Base-by-base conservation (phyloP, 2,888 invertebrate genomes). In the Halictus quadricinctus region DNA sequence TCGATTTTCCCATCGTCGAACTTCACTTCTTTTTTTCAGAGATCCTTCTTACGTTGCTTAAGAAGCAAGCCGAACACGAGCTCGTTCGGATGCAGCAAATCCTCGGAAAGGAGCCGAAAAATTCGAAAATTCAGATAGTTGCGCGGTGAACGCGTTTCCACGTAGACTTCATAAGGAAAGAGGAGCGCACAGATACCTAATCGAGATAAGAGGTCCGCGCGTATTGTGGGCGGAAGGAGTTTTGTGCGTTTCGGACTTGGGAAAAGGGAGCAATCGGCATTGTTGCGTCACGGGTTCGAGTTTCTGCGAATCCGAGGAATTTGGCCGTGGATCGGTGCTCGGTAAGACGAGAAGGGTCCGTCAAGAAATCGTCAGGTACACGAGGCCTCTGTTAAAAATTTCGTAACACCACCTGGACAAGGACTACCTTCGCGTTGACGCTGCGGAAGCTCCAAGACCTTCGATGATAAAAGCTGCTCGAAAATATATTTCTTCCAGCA, bases 291-390 rank as follows among this genome's bases (percentile, higher is more conserved):
- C 88, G 76, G 89, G 89, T 90, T 93, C 91, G 88, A 92, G 88
- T 93, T 94, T 92, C 93, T 92, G 92, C 91, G 91, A 93, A 92
- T 91, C 86, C 87, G 88, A 81, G 83, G 84, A 85, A 87, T 83
- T 83, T 76, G 81, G 80, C 79, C 84, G 64, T 85, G 70, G 78
- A 81, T 81, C 85, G 81, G 81, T 89, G 84, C 88, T 87, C 93
- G 92, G 93, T 93, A 93, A 93, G 90, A 91, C 92, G 93, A 93
- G 93, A 93, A 92, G 93, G 93, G 92, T 91, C 91, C 84, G 75
- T 81, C 66, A 66, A 15, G 88, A 79, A 79, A 43, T 80, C 81
- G 76, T 83, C 83, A 81, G 89, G 83, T 90, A 87, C 74, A 13
- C 25, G 25, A 25, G 21, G 21, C 21, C 21, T 25, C 25, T 60